phyloP scores from a whole-genome alignment of 64 coral and sea anemone genomes.

The Trachythela sp. region DNA sequence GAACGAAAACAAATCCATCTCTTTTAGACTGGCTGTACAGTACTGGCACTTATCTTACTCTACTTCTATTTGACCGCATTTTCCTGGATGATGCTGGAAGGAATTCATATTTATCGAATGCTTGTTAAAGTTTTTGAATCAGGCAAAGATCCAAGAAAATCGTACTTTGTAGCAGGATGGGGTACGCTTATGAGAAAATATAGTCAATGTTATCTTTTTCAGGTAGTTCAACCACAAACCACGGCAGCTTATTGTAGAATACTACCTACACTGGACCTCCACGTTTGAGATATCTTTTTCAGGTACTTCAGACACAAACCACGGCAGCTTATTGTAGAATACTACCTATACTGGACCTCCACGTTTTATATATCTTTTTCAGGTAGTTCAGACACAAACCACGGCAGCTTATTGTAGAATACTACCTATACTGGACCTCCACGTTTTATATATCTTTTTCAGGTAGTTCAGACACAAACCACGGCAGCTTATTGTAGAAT shows the following conservation, averaged over 20 bases:
- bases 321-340: no score
- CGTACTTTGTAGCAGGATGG: slow-evolving; percentile 48
- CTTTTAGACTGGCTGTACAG: slow-evolving; percentile 25
- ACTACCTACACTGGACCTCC: no score
- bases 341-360: no score
- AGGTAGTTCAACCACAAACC: neutral
- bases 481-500: no score
- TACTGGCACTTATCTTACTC: slow-evolving; percentile 24
- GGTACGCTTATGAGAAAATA: slow-evolving; percentile 39
- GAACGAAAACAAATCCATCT: no score
- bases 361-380: no score
- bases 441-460: no score
- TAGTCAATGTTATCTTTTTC: no score
- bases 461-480: neutral
- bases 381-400: neutral
- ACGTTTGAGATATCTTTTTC: no score
- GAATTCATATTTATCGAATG: slow-evolving; percentile 62
- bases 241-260: no score
- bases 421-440: no score
- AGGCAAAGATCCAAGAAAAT: slow-evolving; percentile 30
- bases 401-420: no score
- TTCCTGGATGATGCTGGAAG: slow-evolving; percentile 66
- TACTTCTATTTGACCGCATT: slow-evolving; percentile 63
- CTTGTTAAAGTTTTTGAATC: slow-evolving; percentile 61
- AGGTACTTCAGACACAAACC: neutral